Base-by-base conservation (phyloP, 2,797 vertebrate species). In the Tragelaphus eurycerus region DNA sequence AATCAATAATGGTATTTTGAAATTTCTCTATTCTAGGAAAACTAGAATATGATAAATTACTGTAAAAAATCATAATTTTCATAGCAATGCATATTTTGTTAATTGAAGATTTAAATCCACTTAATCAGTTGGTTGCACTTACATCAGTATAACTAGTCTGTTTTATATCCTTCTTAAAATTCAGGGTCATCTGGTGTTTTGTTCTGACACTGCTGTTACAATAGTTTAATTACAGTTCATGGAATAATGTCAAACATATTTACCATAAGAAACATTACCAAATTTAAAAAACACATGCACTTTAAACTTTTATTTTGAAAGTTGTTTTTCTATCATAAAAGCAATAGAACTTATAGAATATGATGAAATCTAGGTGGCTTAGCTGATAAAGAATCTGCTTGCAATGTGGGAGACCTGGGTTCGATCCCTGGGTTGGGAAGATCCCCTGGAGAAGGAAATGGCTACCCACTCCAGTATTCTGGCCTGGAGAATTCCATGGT, bases 281-380 rank as follows among this genome's bases (percentile, higher is more conserved):
- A 57, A 79, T 84, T 21, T 92, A 54, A 95, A 87, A 96, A 84
- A 9, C 27, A 67, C 4, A 76, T 82, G 93, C 29, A 52, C 23
- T 92, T 89, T 78, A 96, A 31, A 48, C 4, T 34, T 84, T 3
- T 84, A 23, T 74, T 96, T 96, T 83, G n/a, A 95, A 92, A 60
- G 82, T 85, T 81, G 12, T 82, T 89, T 92, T 95, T 62, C 46
- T 52, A 85, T 98, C 27, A 55, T 90, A 90, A 97, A 90, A 84
- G 16, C n/a, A 81, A 13, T 85, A 88, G 60, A 87, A 88, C 25
- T 74, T 92, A 52, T 31, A 90, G 25, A 34, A 11, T 88, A 52
- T 62, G 17, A 92, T 96, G 23, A 94, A 86, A 76, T 96, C 55
- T 93, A 91, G 67, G 34, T 71, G 67, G 34, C 34, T 71, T 19